Base-by-base conservation (phyloP, 2,797 vertebrate genomes). In the Gymnoscopelus microlampas region DNA sequence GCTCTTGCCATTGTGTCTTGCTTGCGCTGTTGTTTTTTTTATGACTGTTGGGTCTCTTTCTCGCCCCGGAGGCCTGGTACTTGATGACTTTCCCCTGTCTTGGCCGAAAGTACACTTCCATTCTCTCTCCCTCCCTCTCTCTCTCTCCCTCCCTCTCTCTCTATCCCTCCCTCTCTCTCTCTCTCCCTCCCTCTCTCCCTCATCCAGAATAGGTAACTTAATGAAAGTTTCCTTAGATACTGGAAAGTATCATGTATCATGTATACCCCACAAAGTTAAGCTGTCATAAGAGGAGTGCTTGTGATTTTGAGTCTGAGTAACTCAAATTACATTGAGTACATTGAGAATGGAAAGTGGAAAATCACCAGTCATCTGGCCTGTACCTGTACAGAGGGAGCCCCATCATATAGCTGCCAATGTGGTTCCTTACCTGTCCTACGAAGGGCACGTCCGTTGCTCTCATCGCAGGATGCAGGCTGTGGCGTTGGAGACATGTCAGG, bases 361-460 rank as follows among this genome's bases (percentile, higher is more conserved):
- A 85, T 82, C 60, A 73, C 77, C 60, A 44, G 61, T 48, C 47
- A 74, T 50, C 58, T 68, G 1, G 44, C 24, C 64, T 50, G 48
- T 50, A 11, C 48, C 14, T 50, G 32, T 19, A 35, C 11, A 13
- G 48, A 50, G 48, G 48, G 14, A 50, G 32, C 32, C 32, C 32
- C 32, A 35, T 35, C 32, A 5, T 8, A 39, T 44, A 44, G 76
- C 24, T 81, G 49, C 24, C 35, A 12, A 47, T 66, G 55, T 66
- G 7, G 53, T 14, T 5, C 3, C 88, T 89, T 63, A 97, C 96
- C 96, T 87, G 96, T 96, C 80, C 96, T 94, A 19, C 96, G 90
- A 62, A 97, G 92, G 0, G 93, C 87, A 0, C 95, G 94, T 83
- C 95, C 95, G 73, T 95, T 95, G 0, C 92, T 93, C 12, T 95